A percentile compares a stretch with the other conserved stretches of the same genome.
Conservation (phyloP, 2,113 vertebrate species). For the Salvator merianae region DNA sequence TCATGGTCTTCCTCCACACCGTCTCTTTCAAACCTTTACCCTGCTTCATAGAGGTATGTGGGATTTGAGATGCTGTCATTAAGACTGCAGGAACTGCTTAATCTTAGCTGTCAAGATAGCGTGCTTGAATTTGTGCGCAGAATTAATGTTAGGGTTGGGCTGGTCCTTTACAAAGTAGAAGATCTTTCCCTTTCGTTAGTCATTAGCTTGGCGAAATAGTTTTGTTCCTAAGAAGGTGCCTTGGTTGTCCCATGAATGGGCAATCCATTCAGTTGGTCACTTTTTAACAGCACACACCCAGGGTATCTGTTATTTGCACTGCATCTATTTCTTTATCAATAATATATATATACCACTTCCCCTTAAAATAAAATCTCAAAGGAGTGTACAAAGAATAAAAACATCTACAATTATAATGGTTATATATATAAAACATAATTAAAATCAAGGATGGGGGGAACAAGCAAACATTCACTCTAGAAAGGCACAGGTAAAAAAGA, state of each 20-base stretch:
- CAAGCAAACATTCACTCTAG: too few species aligned
- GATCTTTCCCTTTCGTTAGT: slow-evolving; percentile 2
- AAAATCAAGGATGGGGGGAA: too few species aligned
- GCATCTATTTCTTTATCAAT: too few species aligned
- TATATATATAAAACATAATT: too few species aligned
- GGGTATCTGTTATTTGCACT: too few species aligned
- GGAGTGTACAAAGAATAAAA: too few species aligned
- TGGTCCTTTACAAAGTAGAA: slow-evolving; percentile 15
- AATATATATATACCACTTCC: too few species aligned
- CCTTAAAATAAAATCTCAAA: too few species aligned
- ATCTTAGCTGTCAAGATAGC: background rate
- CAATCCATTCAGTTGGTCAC: background rate
- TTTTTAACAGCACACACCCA: background rate
- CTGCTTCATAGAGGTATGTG: slow-evolving; percentile 2
- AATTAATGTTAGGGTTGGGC: slow-evolving; percentile 11
- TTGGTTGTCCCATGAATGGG: background rate
- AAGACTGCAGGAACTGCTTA: background rate
- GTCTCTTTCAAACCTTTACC: slow-evolving; percentile 5
- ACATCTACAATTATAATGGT: too few species aligned
- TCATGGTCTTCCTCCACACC: background rate
- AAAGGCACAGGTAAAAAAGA: too few species aligned
- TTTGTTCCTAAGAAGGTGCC: background rate
- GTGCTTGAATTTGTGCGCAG: slow-evolving; percentile 33
- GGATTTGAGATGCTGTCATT: slow-evolving; percentile 11
- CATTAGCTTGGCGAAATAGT: slow-evolving; percentile 10